Conservation (phyloP, 2,113 vertebrate genomes). For the Phoxinus phoxinus region DNA sequence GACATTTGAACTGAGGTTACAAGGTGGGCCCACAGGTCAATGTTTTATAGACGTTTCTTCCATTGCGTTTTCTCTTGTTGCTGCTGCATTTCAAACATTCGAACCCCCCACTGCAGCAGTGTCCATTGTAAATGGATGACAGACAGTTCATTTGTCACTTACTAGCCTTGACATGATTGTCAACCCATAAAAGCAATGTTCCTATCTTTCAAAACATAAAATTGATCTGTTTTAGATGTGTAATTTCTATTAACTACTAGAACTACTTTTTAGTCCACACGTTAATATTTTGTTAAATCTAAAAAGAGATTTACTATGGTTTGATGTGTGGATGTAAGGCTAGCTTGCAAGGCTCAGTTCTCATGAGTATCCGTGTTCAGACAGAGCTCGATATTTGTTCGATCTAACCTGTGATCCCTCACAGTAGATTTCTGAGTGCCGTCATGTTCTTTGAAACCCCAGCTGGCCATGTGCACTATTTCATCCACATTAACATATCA, state of each 20-base stretch:
- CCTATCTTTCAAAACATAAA: background rate
- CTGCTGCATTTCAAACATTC: background rate
- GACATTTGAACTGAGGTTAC: slow-evolving; percentile 43
- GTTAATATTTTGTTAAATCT: slow-evolving; percentile 1
- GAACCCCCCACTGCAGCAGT: background rate
- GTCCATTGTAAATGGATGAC: background rate
- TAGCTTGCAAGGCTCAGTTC: background rate
- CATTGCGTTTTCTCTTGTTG: background rate
- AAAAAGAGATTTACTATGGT: background rate
- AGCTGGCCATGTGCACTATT: slow-evolving; percentile 57
- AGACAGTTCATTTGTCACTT: background rate
- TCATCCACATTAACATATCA: slow-evolving; percentile 36
- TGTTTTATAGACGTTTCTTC: background rate
- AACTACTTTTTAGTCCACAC: background rate
- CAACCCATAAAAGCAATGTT: background rate
- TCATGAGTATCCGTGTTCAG: background rate
- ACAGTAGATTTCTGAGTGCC: slow-evolving; percentile 23
- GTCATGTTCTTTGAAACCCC: slow-evolving; percentile 42
- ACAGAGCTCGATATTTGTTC: background rate
- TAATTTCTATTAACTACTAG: too few relatives aligned
- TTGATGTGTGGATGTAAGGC: background rate
- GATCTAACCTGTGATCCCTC: background rate
- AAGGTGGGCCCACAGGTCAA: slow-evolving; percentile 23
- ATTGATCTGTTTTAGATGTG: too few relatives aligned
- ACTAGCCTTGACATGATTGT: background rate